These are phyloP conservation scores for Phengaris arion DNA, from an alignment of 2,888 invertebrate genomes.

Conservation along the genomic window DNA sequence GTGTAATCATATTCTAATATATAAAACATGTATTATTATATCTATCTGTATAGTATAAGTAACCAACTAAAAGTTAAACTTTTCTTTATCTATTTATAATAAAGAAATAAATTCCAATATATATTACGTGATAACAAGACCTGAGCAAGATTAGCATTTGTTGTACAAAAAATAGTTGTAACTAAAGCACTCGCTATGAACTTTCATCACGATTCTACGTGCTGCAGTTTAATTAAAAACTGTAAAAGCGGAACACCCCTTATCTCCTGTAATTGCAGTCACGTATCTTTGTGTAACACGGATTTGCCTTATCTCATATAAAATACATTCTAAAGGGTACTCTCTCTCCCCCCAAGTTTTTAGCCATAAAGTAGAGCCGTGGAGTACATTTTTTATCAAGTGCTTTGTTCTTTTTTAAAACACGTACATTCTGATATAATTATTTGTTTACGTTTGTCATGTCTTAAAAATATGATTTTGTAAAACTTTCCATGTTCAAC, in stretches of 20 bases:
- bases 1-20: no score
- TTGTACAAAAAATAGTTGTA: background rate
- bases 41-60: no score
- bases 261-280: constrained; percentile 21
- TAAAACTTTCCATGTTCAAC: no score
- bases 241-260: constrained; percentile 13
- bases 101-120: no score
- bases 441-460: no score
- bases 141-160: background rate
- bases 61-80: no score
- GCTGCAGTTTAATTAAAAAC: constrained; percentile 21
- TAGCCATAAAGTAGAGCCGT: background rate
- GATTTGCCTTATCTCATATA: constrained; percentile 24
- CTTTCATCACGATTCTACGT: constrained; percentile 14
- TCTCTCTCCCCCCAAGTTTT: background rate
- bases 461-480: no score
- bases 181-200: background rate
- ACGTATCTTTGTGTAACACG: background rate
- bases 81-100: no score
- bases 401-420: background rate
- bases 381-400: background rate
- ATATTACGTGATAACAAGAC: background rate
- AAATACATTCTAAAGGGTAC: background rate
- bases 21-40: no score
- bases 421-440: background rate